Evolutionary conservation across 2,113 vertebrate species (phyloP), one percentile per base, ranked within the genome.

Genomic region (Oreocharis arfaki): DNA sequence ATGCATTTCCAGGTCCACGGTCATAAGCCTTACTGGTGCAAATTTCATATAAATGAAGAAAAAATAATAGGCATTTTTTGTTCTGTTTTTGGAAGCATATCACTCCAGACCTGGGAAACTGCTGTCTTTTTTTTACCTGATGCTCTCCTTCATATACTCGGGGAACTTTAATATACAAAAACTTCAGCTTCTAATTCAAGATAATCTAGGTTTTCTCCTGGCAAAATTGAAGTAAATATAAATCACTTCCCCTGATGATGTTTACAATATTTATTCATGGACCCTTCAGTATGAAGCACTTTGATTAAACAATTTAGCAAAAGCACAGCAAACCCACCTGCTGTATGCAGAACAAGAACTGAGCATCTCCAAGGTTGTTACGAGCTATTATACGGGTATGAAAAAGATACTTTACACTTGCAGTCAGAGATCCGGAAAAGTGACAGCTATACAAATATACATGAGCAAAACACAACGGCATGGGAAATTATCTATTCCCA

Each of bases 181-280:
- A 89, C 50, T 75, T 95, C 92, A 73, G 17, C 63, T 94, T 59
- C 46, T 95, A 94, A 96, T 91, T 95, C 93, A 96, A 95, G 61
- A 80, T 90, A 93, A 92, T 90, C 86, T 94, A 71, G 93, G 53
- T 86, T 97, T 97, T 91, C 77, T 95, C 46, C 88, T 89, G 79
- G 59, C 11, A 90, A 97, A 95, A 91, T 47, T 91, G 93, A 87
- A 90, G 82, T 74, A 97, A 96, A 95, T 96, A 94, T 44, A 91
- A 97, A 96, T 97, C 90, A 84, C 90, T 95, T 95, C 85, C 76
- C 64, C 76, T 84, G 93, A 91, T 94, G 90, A 92, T 95, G 86
- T 96, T 97, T 96, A 96, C 93, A 89, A 93, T 96, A 95, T 96
- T 96, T 96, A 95, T 95, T 96, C 95, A 96, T 95, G 95, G 96